A percentile compares a stretch with the other conserved stretches of the same genome.
These are phyloP conservation scores for Myiagra hebetior DNA, from an alignment of 2,113 vertebrate genomes.

Conservation along the genomic window DNA sequence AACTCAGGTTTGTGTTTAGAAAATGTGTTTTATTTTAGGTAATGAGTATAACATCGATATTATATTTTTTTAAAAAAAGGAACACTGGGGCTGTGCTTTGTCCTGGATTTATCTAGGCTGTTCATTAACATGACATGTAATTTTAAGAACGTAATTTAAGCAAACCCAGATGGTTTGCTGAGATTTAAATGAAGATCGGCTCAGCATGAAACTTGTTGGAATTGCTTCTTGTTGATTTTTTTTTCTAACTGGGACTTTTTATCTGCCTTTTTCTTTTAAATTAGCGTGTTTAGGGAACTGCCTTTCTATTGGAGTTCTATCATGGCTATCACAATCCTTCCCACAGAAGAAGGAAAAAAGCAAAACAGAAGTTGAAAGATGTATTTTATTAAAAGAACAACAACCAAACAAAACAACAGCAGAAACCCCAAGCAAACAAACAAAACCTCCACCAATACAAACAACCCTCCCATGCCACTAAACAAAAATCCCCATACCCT, in stretches of 20 bases:
- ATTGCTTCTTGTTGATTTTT: not conserved
- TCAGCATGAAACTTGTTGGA: not conserved
- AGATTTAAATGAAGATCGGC: not conserved
- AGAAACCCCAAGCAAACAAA: not conserved
- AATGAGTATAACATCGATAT: not conserved
- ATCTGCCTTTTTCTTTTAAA: not conserved
- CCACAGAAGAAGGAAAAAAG: not conserved
- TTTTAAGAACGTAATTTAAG: not conserved
- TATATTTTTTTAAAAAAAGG: not conserved
- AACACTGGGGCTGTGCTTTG: not conserved
- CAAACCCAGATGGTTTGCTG: not conserved
- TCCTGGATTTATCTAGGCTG: not conserved
- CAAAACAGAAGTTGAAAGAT: not conserved
- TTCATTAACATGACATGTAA: not conserved
- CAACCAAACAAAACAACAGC: not conserved
- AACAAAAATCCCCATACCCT: rapidly evolving
- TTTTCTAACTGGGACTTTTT: not conserved
- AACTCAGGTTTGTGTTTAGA: not conserved
- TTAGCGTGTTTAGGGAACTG: not conserved
- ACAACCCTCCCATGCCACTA: not conserved
- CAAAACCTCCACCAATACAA: too few species aligned
- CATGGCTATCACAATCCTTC: not conserved
- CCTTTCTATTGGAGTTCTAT: not conserved
- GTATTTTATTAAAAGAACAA: not conserved
- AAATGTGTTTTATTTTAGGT: not conserved